These are phyloP conservation scores for Periophthalmus modestus DNA, from an alignment of 2,113 vertebrate species.

Conservation along the genomic window DNA sequence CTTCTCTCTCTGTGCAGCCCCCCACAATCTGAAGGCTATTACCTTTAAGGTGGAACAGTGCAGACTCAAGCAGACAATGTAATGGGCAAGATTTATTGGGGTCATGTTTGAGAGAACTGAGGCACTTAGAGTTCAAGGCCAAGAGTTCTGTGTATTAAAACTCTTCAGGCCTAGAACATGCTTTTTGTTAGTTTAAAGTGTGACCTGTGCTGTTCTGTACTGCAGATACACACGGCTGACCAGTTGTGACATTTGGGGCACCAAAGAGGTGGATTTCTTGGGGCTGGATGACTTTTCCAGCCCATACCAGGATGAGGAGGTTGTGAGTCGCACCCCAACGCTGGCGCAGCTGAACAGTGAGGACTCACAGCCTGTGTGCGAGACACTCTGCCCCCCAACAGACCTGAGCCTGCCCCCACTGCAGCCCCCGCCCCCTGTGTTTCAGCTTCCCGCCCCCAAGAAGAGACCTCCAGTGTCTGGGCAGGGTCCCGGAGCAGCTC, in stretches of 20 bases:
- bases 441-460: constrained; percentile 75
- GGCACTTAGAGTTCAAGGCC: constrained; percentile 7
- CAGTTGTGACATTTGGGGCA: constrained; percentile 99
- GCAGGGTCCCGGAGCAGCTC: constrained; percentile 39
- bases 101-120: constrained; percentile 17
- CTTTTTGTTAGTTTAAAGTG: background rate
- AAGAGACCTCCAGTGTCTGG: constrained; percentile 77
- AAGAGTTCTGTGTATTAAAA: background rate
- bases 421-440: constrained; percentile 73
- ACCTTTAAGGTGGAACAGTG: constrained; percentile 3
- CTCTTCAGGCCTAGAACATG: background rate
- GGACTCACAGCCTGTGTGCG: constrained; percentile 95
- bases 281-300: constrained; percentile 97
- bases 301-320: constrained; percentile 98
- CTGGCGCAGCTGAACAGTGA: constrained; percentile 97
- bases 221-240: constrained; percentile 90
- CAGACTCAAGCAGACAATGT: constrained; percentile 12
- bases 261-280: constrained; percentile 98
- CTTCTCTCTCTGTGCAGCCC: background rate
- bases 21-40: constrained; percentile 18
- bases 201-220: constrained; percentile 12
- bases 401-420: constrained; percentile 82
- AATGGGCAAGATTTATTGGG: constrained; percentile 10
- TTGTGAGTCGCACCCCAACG: constrained; percentile 93
- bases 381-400: constrained; percentile 86